Conservation (phyloP, 2,797 vertebrate genomes). For the Hoplostethus atlanticus region DNA sequence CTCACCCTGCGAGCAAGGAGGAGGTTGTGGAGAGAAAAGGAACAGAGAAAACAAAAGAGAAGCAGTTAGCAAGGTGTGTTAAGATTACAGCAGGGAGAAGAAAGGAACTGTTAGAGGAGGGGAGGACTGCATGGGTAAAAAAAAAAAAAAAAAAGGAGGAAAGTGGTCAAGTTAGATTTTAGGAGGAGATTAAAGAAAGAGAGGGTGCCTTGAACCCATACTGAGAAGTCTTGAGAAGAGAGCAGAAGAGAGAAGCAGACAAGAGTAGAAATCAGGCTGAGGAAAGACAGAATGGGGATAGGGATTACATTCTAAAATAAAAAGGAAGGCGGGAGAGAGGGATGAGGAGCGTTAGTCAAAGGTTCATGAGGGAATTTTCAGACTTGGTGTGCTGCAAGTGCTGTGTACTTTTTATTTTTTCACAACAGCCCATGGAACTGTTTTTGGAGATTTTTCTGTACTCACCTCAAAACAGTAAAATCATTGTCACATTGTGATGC, state of each 20-base stretch:
- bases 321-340: conserved; percentile 37
- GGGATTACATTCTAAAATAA: conserved; percentile 38
- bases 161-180: conserved; percentile 46
- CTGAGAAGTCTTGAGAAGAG: conserved; percentile 28
- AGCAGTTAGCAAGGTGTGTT: conserved; percentile 54
- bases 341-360: conserved; percentile 47
- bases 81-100: conserved; percentile 39
- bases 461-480: conserved; percentile 2
- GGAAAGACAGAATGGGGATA: conserved; percentile 35
- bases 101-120: conserved; percentile 46
- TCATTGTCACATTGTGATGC: not conserved
- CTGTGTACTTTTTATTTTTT: conserved; percentile 9
- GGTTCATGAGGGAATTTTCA: conserved; percentile 37
- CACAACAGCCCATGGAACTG: not conserved
- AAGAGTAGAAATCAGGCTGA: conserved; percentile 25
- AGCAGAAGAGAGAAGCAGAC: conserved; percentile 7
- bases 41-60: conserved; percentile 51
- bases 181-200: conserved; percentile 32
- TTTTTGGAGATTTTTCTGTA: not conserved
- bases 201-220: conserved; percentile 12
- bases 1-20: conserved; percentile 77
- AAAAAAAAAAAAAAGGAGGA: conserved; percentile 24
- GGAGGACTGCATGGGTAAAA: conserved; percentile 28
- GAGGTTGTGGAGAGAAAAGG: conserved; percentile 49
- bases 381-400: not conserved